A percentile compares a stretch with the other conserved stretches of the same genome.
These are phyloP conservation scores for Tolypeutes matacus DNA, from an alignment of 2,797 vertebrate species.

Conservation along the genomic window DNA sequence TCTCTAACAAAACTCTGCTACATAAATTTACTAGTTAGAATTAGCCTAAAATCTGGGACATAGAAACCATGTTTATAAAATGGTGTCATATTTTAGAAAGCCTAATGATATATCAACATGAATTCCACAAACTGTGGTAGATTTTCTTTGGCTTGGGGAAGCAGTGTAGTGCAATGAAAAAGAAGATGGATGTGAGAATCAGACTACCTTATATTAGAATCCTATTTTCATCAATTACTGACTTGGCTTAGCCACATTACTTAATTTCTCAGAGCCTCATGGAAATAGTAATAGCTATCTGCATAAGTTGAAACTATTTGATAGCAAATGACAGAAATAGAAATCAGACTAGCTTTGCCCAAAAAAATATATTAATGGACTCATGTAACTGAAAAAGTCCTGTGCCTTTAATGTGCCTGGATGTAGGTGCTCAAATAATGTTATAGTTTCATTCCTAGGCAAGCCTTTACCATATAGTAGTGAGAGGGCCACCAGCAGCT, in stretches of 20 bases:
- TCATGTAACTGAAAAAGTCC: not conserved
- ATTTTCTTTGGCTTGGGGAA: conserved; percentile 37
- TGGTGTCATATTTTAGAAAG: conserved; percentile 46
- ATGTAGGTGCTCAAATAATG: not conserved
- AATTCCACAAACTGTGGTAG: conserved; percentile 61
- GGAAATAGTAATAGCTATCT: conserved; percentile 15
- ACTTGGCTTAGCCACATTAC: not conserved
- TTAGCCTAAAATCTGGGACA: conserved; percentile 52
- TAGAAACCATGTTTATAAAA: conserved; percentile 54
- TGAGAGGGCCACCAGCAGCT: not conserved
- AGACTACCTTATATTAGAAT: conserved; percentile 16
- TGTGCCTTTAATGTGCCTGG: not conserved
- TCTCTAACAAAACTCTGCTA: not conserved
- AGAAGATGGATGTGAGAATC: conserved; percentile 61
- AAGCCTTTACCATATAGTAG: not conserved
- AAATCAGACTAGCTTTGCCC: conserved; percentile 54
- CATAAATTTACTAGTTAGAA: conserved; percentile 41
- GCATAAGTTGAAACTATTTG: conserved; percentile 37
- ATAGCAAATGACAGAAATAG: conserved; percentile 24
- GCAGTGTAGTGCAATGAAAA: not conserved
- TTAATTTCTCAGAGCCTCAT: conserved; percentile 47
- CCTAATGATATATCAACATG: conserved; percentile 63
- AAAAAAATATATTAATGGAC: conserved; percentile 7
- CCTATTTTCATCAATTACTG: conserved; percentile 52
- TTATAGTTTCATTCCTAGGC: not conserved